A percentile compares a stretch with the other conserved stretches of the same genome.
Conservation (phyloP, 2,797 vertebrate species). For the Chelmon rostratus region DNA sequence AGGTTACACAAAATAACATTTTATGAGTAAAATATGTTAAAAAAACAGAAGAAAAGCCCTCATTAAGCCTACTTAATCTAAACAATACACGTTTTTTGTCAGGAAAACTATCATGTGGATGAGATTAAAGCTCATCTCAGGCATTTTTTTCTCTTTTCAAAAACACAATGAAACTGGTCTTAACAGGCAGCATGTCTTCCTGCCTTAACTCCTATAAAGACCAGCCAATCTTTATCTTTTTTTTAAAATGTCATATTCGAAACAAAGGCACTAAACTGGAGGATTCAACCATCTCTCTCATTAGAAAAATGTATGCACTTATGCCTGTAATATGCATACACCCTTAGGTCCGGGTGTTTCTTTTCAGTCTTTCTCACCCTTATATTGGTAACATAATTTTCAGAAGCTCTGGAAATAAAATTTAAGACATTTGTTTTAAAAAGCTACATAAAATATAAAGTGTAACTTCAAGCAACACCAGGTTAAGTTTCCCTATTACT, state of each 20-base stretch:
- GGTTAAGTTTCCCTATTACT: neutral
- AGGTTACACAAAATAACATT: slow-evolving; percentile 60
- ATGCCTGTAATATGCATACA: slow-evolving; percentile 45
- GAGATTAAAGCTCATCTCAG: slow-evolving; percentile 18
- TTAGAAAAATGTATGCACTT: slow-evolving; percentile 44
- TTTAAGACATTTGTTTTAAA: slow-evolving; percentile 24
- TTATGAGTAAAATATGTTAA: slow-evolving; percentile 61
- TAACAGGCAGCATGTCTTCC: neutral
- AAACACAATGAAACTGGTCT: slow-evolving; percentile 29
- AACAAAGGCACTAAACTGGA: slow-evolving; percentile 73
- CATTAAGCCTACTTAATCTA: slow-evolving; percentile 64
- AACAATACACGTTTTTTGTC: slow-evolving; percentile 4
- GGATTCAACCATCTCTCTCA: slow-evolving; percentile 47
- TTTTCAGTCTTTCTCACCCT: neutral
- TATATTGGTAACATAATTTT: neutral
- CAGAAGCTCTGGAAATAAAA: slow-evolving; percentile 24
- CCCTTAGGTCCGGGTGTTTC: slow-evolving; percentile 9
- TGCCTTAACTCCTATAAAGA: slow-evolving; percentile 13
- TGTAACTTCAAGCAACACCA: slow-evolving; percentile 3
- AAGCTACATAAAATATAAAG: slow-evolving; percentile 29
- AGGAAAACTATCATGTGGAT: neutral
- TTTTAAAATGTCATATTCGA: slow-evolving; percentile 5
- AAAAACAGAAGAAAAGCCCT: slow-evolving; percentile 64
- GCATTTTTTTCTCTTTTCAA: slow-evolving; percentile 3
- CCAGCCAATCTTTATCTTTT: neutral